Conservation (phyloP, 2,888 invertebrate genomes). For the Watsonalla cultraria region DNA sequence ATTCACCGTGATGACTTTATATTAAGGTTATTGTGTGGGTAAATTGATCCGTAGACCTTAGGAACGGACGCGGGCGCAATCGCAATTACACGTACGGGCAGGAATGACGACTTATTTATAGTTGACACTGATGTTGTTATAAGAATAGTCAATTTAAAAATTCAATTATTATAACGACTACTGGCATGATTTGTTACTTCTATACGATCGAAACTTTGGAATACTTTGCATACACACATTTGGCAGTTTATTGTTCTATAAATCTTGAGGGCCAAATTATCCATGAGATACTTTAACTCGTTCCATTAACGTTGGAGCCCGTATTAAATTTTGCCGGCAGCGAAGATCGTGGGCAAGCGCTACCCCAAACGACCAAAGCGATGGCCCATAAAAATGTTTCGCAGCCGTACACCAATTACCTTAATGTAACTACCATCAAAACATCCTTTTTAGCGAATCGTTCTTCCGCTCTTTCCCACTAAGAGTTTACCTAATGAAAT, state of each 20-base stretch:
- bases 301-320: conserved; percentile 62
- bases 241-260: conserved; percentile 52
- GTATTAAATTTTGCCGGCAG: conserved; percentile 58
- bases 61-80: conserved; percentile 48
- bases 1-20: conserved; percentile 61
- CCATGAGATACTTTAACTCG: conserved; percentile 56
- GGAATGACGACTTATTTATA: conserved; percentile 31
- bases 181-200: neutral
- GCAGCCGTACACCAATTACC: conserved; percentile 70
- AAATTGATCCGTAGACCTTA: conserved; percentile 64
- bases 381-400: conserved; percentile 70
- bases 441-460: conserved; percentile 67
- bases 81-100: conserved; percentile 48
- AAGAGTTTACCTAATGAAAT: conserved; percentile 62
- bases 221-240: conserved; percentile 44
- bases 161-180: neutral
- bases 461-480: conserved; percentile 53
- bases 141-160: neutral
- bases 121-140: conserved; percentile 12
- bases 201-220: neutral
- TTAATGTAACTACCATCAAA: conserved; percentile 72
- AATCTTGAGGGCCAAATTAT: conserved; percentile 62
- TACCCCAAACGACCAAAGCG: conserved; percentile 60
- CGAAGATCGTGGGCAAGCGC: conserved; percentile 58
- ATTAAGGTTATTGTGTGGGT: conserved; percentile 71